Conservation (phyloP, 2,113 vertebrate genomes). For the Elephas maximus region DNA sequence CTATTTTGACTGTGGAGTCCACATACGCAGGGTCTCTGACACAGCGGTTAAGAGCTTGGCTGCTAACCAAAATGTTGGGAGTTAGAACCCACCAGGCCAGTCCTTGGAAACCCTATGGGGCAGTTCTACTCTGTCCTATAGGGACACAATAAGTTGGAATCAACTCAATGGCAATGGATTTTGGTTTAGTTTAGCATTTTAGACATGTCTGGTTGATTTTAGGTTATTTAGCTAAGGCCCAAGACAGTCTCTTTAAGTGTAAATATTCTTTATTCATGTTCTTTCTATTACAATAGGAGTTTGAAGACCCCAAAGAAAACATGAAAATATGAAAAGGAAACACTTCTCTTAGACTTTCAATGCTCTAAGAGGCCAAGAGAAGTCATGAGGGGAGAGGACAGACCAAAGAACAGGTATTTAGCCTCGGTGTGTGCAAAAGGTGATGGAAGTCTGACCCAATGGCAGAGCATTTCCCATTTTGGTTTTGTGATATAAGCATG, state of each 20-base stretch:
- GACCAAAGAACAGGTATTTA: not conserved
- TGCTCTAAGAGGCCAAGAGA: not conserved
- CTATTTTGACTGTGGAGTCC: conserved; percentile 36
- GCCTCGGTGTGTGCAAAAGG: not conserved
- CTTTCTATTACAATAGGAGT: conserved; percentile 33
- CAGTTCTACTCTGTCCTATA: too few species aligned
- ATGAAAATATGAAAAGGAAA: not conserved
- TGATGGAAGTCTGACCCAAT: not conserved
- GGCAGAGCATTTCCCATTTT: not conserved
- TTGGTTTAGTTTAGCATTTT: not conserved
- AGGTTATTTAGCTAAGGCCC: not conserved
- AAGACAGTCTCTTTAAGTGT: not conserved
- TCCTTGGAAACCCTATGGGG: too few species aligned
- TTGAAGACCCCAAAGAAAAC: not conserved
- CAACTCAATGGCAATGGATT: too few species aligned
- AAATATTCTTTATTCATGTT: not conserved
- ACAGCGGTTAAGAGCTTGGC: too few species aligned
- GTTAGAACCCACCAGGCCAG: too few species aligned
- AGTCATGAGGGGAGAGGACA: not conserved
- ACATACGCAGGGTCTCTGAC: not conserved
- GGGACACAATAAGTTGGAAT: too few species aligned
- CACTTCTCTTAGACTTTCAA: not conserved
- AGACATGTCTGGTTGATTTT: not conserved
- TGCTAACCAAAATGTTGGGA: too few species aligned
- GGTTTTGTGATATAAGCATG: not conserved